These are phyloP conservation scores for Orthosia gracilis DNA, from an alignment of 2,888 invertebrate species.

Conservation along the genomic window DNA sequence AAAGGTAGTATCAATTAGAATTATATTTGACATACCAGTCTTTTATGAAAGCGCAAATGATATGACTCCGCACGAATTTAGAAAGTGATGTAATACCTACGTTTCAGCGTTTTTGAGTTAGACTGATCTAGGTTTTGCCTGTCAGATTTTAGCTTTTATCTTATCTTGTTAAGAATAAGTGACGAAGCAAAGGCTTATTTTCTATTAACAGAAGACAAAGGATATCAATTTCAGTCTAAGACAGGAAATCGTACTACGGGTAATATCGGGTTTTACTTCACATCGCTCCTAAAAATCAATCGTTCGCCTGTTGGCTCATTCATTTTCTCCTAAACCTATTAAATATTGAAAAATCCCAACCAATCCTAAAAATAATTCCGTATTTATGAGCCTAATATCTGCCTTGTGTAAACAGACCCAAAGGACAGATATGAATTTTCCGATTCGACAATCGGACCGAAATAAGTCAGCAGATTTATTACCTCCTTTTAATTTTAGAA, in stretches of 20 bases:
- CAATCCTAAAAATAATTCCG: neutral
- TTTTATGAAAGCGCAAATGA: constrained; percentile 37
- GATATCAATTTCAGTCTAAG: neutral
- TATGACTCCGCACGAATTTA: neutral
- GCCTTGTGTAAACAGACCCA: constrained; percentile 4
- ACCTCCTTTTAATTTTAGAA: constrained; percentile 14
- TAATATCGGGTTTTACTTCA: neutral
- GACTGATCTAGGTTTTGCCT: neutral
- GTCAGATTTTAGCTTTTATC: constrained; percentile 1
- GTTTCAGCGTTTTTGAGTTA: constrained; percentile 13
- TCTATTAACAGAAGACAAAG: neutral
- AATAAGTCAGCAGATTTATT: constrained; percentile 24
- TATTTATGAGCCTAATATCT: constrained; percentile 8
- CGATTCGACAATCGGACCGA: constrained; percentile 5
- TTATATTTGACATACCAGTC: constrained; percentile 35
- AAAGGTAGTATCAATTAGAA: constrained; percentile 31
- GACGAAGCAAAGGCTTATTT: neutral
- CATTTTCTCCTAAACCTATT: neutral
- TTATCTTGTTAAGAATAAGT: neutral
- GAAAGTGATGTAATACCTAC: constrained; percentile 4
- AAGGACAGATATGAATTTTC: constrained; percentile 21
- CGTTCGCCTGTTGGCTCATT: neutral
- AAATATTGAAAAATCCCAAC: neutral
- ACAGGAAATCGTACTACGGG: neutral
- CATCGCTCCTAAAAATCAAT: neutral